phyloP scores from a whole-genome alignment of 2,888 invertebrate species.

The Mamestra brassicae region DNA sequence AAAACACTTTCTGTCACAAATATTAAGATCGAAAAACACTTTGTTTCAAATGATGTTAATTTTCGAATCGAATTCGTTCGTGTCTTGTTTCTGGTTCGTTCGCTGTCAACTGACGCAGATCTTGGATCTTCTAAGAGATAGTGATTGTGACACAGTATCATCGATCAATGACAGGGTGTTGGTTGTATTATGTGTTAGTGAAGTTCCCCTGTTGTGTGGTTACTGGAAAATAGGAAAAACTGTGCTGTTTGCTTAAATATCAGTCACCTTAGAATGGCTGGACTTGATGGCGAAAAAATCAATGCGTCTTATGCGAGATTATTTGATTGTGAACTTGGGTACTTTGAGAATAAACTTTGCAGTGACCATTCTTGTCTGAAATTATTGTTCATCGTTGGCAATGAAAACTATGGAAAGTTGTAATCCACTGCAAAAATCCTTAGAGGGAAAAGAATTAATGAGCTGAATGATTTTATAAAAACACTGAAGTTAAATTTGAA shows the following conservation, averaged over 20 bases:
- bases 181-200: neutral
- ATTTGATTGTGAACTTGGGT: no score
- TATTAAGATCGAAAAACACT: constrained; percentile 65
- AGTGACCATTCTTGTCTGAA: no score
- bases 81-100: constrained; percentile 45
- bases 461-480: no score
- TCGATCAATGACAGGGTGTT: constrained; percentile 51
- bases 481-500: no score
- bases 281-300: no score
- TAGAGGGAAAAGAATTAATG: no score
- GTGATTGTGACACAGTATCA: constrained; percentile 31
- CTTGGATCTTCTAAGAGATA: constrained; percentile 28
- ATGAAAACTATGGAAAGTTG: no score
- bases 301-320: no score
- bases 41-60: constrained; percentile 61
- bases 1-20: constrained; percentile 11
- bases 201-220: neutral
- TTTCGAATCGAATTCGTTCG: constrained; percentile 25
- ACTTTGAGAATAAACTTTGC: no score
- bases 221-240: constrained; percentile 17
- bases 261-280: no score
- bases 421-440: no score
- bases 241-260: neutral
- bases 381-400: no score
- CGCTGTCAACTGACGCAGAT: constrained; percentile 36